These are phyloP conservation scores for Phyllotis vaccarum DNA, from an alignment of 2,797 vertebrate genomes.

Conservation along the genomic window DNA sequence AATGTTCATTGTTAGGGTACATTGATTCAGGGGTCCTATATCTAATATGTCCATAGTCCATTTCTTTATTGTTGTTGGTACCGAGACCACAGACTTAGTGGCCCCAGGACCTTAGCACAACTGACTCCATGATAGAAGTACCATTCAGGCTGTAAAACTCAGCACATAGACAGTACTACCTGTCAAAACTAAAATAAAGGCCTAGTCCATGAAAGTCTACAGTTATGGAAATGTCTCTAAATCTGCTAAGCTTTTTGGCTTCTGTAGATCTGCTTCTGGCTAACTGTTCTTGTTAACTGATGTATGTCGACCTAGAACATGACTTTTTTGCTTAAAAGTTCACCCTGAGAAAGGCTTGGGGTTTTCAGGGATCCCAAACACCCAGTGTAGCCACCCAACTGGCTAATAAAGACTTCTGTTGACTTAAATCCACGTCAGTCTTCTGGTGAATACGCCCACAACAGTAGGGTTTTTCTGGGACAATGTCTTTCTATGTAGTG, in stretches of 20 bases:
- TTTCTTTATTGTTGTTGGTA: neutral
- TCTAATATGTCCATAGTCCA: slow-evolving; percentile 81
- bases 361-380: neutral
- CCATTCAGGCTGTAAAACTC: neutral
- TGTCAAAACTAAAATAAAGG: too few relatives aligned
- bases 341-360: neutral
- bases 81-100: neutral
- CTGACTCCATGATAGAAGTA: neutral
- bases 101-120: neutral
- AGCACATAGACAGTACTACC: neutral
- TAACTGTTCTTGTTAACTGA: neutral
- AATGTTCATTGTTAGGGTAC: slow-evolving; percentile 80
- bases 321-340: neutral
- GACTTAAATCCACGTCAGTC: neutral
- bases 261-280: neutral
- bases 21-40: slow-evolving; percentile 82
- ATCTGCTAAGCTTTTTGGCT: neutral
- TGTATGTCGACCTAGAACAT: neutral
- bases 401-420: neutral
- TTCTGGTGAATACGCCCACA: neutral
- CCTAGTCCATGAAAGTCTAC: neutral
- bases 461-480: too few relatives aligned
- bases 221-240: neutral
- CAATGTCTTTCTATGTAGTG: neutral
- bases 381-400: neutral